phyloP scores from a whole-genome alignment of 2,888 invertebrate species.

The Hemicrepidius hirtus region DNA sequence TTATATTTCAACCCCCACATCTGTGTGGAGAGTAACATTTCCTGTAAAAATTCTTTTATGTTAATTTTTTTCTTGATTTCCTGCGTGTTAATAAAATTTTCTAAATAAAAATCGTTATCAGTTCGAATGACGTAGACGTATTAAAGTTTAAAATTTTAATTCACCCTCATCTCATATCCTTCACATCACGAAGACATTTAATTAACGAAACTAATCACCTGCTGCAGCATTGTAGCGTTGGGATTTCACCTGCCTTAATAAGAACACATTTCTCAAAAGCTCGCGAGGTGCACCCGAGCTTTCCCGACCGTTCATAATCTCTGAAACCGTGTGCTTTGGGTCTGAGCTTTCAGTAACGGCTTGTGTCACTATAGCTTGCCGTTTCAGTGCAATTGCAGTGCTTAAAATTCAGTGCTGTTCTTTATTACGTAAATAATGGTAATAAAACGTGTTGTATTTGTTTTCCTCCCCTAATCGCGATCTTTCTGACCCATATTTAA shows the following conservation, averaged over 20 bases:
- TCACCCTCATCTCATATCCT: no score
- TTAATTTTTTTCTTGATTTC: no score
- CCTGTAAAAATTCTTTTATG: no score
- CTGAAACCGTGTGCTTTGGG: constrained; percentile 37
- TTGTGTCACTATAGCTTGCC: constrained; percentile 33
- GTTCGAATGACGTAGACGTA: no score
- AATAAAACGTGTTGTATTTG: constrained; percentile 24
- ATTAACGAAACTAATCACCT: constrained; percentile 40
- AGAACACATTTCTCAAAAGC: constrained; percentile 35
- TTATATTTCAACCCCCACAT: no score
- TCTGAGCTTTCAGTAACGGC: constrained; percentile 44
- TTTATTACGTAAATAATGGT: constrained; percentile 22
- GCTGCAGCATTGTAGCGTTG: constrained; percentile 7
- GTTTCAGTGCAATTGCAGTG: constrained; percentile 33
- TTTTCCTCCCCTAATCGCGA: background rate
- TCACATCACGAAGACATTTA: constrained; percentile 8
- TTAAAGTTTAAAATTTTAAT: no score
- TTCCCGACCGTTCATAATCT: constrained; percentile 41
- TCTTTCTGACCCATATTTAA: constrained; percentile 5
- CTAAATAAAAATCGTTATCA: no score
- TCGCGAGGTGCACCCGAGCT: constrained; percentile 35
- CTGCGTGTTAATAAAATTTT: no score
- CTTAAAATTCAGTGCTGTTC: constrained; percentile 4
- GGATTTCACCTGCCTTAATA: constrained; percentile 38
- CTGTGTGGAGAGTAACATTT: no score